Evolutionary conservation across 2,888 invertebrate species (phyloP).

Genomic region (Meganola albula): DNA sequence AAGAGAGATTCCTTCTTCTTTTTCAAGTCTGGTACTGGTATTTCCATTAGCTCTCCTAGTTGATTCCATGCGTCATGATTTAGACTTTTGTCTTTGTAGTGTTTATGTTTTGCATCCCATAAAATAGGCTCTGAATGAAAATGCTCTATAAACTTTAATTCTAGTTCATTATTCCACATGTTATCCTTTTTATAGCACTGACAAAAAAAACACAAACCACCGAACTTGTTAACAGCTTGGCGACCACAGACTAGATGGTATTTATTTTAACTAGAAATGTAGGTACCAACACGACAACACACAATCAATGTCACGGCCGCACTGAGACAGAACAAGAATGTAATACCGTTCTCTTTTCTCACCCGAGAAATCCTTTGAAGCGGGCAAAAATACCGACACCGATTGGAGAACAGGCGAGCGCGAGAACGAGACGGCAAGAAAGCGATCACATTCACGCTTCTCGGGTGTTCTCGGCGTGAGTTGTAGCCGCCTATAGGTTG

Average conservation of each 20-base stretch:
- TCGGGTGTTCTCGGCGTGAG: conserved; percentile 7
- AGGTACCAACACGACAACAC: not conserved
- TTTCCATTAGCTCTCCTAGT: conserved; percentile 9
- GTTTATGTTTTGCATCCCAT: conserved; percentile 11
- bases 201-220: conserved; percentile 2
- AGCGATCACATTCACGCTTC: conserved; percentile 13
- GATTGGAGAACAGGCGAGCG: conserved; percentile 17
- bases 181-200: conserved; percentile 3
- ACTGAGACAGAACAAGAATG: conserved; percentile 12
- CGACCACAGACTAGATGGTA: not conserved
- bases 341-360: conserved; percentile 6
- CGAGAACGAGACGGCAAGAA: conserved; percentile 16
- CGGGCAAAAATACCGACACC: conserved; percentile 12
- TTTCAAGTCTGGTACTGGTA: conserved; percentile 12
- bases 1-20: conserved; percentile 15
- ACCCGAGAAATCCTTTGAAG: conserved; percentile 14
- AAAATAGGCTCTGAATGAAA: conserved; percentile 12
- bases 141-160: conserved; percentile 11
- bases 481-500: too few species aligned
- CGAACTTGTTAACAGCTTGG: conserved; percentile 1
- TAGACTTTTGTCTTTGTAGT: conserved; percentile 11
- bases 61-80: conserved; percentile 12
- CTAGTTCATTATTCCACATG: conserved; percentile 10
- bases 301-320: conserved; percentile 1
- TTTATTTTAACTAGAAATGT: not conserved